phyloP scores from a whole-genome alignment of 1,140 invertebrate genomes.

The Brachionus paranguensis region DNA sequence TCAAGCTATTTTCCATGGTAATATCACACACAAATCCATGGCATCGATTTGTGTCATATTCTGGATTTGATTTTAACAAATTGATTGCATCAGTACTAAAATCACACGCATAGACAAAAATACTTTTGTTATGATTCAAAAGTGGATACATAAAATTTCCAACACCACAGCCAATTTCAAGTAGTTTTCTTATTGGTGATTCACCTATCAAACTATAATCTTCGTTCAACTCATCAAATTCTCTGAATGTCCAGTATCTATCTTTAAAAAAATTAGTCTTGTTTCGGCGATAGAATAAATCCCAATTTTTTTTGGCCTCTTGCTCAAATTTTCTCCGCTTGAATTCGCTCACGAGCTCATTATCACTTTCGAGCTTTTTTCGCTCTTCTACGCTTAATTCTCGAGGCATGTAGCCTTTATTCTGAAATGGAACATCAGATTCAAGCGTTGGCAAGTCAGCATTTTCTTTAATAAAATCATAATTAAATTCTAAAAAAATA shows the following conservation, averaged over 20 bases:
- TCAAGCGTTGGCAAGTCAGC: background rate
- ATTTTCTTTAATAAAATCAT: background rate
- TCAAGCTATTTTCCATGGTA: constrained; percentile 43
- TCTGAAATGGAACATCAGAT: background rate
- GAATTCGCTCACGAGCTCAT: constrained; percentile 14
- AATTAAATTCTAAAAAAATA: background rate
- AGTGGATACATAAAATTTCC: constrained; percentile 93
- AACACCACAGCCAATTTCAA: constrained; percentile 93
- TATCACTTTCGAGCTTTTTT: constrained; percentile 5
- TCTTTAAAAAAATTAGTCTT: constrained; percentile 81
- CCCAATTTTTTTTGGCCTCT: constrained; percentile 63
- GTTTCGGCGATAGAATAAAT: constrained; percentile 88
- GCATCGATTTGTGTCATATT: constrained; percentile 43
- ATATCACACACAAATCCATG: constrained; percentile 64
- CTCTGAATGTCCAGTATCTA: constrained; percentile 88
- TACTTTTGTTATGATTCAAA: constrained; percentile 67
- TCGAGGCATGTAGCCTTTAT: background rate
- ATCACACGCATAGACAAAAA: constrained; percentile 84
- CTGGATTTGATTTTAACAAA: constrained; percentile 63
- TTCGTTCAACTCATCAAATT: constrained; percentile 73
- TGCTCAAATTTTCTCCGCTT: background rate
- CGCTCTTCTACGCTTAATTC: background rate
- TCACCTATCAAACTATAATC: background rate
- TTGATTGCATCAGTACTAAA: constrained; percentile 82
- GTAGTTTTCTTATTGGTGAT: constrained; percentile 51